Base-by-base conservation (phyloP, 2,797 vertebrate species). In the Helarctos malayanus region DNA sequence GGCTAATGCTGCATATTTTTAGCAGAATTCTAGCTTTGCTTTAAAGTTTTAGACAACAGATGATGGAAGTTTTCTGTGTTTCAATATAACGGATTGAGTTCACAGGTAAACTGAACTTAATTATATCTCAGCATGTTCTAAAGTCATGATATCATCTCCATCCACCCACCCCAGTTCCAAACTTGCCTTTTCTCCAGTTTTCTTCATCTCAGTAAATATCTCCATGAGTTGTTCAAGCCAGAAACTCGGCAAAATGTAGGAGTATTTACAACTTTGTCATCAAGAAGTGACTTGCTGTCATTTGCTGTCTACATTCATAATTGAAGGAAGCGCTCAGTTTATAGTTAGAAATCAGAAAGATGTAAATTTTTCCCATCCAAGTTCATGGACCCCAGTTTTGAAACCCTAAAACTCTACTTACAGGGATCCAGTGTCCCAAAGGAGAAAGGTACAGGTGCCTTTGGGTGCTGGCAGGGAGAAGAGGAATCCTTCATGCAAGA, bases 21-120 rank as follows among this genome's bases (percentile, higher is more conserved):
- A 94, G 35, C 29, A 95, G 19, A 89, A 54, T 19, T 41, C 21
- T 69, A 83, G 27, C 47, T 93, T 85, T 87, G n/a, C 69, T 29
- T 86, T 90, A 80, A 87, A 47, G 57, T 38, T 89, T 75, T 90
- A 38, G 15, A 88, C 63, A 88, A 87, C 41, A 41, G 56, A 21
- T 73, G 71, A 47, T 13, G 16, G 41, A 45, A 56, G 23, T 56
- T 94, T 94, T 90, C 57, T 92, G 35, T 76, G 49, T 89, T 63
- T 92, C 19, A 23, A 12, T 89, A 29, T 47, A 94, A 85, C 25
- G 54, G 32, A 80, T 2, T 84, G 27, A 38, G 27, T 84, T 71
- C 63, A 93, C 38, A 69, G n/a, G 16, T 88, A 35, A 80, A 68
- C 38, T 69, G 63, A 79, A 15, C 29, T 88, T 92, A 65, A 35